Percentiles rank a stretch among this genome's conserved stretches.
phyloP scores from a whole-genome alignment of 2,888 invertebrate genomes.

The Digitonthophagus gazella region DNA sequence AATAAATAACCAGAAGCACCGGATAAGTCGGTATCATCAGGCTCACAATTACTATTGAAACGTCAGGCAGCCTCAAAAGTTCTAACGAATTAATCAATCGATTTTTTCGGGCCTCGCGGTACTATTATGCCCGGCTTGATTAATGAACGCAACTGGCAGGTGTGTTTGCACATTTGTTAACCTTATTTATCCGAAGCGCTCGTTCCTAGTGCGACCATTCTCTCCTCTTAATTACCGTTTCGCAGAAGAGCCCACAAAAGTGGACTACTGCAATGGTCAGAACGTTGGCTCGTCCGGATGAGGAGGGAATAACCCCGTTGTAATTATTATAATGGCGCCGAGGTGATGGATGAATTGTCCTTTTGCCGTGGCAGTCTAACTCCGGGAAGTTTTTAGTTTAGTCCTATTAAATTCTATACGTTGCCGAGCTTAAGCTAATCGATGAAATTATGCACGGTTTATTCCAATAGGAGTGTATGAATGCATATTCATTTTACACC shows the following conservation, averaged over 20 bases:
- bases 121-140: conserved; percentile 2
- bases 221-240: conserved; percentile 2
- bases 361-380: too few species aligned
- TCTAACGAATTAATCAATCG: neutral
- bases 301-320: neutral
- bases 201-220: neutral
- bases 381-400: too few species aligned
- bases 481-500: too few species aligned
- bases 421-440: too few species aligned
- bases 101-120: neutral
- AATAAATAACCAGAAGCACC: too few species aligned
- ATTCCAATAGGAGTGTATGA: too few species aligned
- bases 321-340: neutral
- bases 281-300: neutral
- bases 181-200: conserved; percentile 5
- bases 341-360: neutral
- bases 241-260: neutral
- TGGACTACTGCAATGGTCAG: neutral
- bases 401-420: too few species aligned
- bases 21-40: neutral
- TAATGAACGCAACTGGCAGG: conserved; percentile 1
- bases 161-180: conserved; percentile 11
- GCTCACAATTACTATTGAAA: neutral
- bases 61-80: neutral
- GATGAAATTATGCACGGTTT: too few species aligned